Evolutionary conservation across 2,113 vertebrate genomes (phyloP), one percentile per base, ranked within the genome.

Genomic region (Prunella fulvescens): DNA sequence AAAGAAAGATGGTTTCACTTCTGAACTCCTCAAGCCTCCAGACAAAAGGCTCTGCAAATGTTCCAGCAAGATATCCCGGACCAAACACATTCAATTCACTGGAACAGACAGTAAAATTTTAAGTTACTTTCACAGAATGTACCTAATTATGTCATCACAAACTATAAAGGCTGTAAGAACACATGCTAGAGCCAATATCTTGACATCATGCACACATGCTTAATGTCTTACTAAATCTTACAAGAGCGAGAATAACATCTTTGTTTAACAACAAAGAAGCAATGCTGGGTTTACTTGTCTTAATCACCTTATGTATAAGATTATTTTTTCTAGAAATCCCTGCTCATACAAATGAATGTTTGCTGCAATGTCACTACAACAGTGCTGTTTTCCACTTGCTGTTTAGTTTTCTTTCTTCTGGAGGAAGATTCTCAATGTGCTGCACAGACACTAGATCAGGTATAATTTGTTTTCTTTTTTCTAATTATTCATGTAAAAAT

Each of bases 221-320:
- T 94, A 96, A 94, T 86, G 93, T 97, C 96, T 96, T 92, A 94
- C 86, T 97, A 95, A 95, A 22, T 61, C 93, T 95, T 80, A 64
- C 48, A 96, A 97, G 93, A 91, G 81, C 3, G 7, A 97, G 95
- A 97, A 98, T 91, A 96, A 96, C 95, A 95, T 94, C 94, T 97
- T 97, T 98, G 96, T 97, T 92, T 96, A 96, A 93, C 81, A 97
- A 98, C 96, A 97, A 96, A 96, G 87, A 33, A 77, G 87, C 86
- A 93, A 64, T 61, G 91, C 92, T 96, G 79, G 83, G 85, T 97
- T 97, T 95, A 91, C 77, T 92, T 95, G 92, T 91, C 95, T 95
- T 92, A 96, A 93, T 95, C 96, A 94, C 81, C 76, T 96, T 97
- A 93, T 96, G 91, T 90, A 74, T 60, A 94, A 69, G 92, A 93